A percentile compares a stretch with the other conserved stretches of the same genome.
Conservation (phyloP, 1,140 invertebrate genomes). For the honey bee (Apis mellifera) region DNA sequence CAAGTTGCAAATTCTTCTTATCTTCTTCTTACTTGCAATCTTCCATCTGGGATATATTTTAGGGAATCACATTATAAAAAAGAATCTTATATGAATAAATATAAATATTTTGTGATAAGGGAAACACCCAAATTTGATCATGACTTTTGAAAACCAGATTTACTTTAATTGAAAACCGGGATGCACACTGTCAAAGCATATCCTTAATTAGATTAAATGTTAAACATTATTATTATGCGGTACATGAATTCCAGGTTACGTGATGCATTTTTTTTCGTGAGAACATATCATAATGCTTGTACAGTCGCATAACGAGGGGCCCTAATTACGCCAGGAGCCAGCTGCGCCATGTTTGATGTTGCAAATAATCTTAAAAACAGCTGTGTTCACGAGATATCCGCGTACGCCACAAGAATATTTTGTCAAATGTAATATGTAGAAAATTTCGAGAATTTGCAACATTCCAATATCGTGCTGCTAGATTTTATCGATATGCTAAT, state of each 20-base stretch:
- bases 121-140: neutral
- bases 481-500: no score
- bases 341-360: conserved; percentile 40
- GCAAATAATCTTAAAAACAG: conserved; percentile 44
- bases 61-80: neutral
- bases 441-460: neutral
- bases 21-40: neutral
- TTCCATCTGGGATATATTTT: neutral
- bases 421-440: neutral
- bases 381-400: conserved; percentile 15
- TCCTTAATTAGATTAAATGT: conserved; percentile 33
- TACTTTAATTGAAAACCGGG: conserved; percentile 1
- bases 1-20: no score
- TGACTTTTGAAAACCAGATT: neutral
- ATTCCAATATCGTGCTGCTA: no score
- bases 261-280: conserved; percentile 40
- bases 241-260: conserved; percentile 22
- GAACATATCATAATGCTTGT: conserved; percentile 39
- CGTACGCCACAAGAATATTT: no score
- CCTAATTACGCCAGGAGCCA: conserved; percentile 50
- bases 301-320: conserved; percentile 42
- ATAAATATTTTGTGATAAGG: neutral
- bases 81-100: no score
- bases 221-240: conserved; percentile 34
- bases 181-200: neutral